These are phyloP conservation scores for Phataginus tetradactyla DNA, from an alignment of 2,797 vertebrate species.

Conservation along the genomic window DNA sequence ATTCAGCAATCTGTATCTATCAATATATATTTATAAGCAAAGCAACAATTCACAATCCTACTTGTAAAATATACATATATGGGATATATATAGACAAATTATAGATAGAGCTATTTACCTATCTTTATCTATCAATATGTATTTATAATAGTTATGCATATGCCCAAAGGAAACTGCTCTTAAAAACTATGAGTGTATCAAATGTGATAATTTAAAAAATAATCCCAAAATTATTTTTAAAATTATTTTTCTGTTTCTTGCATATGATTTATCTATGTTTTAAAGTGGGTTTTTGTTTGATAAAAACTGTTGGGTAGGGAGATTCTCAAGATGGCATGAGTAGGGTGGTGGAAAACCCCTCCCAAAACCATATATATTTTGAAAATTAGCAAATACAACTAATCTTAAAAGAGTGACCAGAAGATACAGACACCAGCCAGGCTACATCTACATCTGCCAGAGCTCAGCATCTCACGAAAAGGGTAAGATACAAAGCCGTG, in stretches of 20 bases:
- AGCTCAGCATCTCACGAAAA: no score
- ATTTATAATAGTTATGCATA: not conserved
- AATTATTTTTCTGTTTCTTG: not conserved
- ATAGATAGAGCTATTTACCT: not conserved
- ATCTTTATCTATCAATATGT: not conserved
- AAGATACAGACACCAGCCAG: no score
- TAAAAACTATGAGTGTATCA: not conserved
- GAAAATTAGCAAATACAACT: no score
- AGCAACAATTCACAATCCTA: slow-evolving; percentile 23
- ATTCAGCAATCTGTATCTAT: not conserved
- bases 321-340: no score
- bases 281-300: slow-evolving; percentile 45
- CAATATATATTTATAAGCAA: not conserved
- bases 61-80: not conserved
- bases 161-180: not conserved
- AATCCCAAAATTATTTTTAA: not conserved
- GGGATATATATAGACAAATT: not conserved
- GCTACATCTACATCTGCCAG: no score
- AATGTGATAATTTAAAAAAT: slow-evolving; percentile 21
- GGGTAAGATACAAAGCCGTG: no score
- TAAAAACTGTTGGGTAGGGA: slow-evolving; percentile 20
- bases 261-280: not conserved
- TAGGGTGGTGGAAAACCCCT: no score
- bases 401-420: no score
- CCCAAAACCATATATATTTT: no score